A percentile compares a stretch with the other conserved stretches of the same genome.
phyloP scores from a whole-genome alignment of 2,888 invertebrate genomes.

The Melikaiella ostensackeni region DNA sequence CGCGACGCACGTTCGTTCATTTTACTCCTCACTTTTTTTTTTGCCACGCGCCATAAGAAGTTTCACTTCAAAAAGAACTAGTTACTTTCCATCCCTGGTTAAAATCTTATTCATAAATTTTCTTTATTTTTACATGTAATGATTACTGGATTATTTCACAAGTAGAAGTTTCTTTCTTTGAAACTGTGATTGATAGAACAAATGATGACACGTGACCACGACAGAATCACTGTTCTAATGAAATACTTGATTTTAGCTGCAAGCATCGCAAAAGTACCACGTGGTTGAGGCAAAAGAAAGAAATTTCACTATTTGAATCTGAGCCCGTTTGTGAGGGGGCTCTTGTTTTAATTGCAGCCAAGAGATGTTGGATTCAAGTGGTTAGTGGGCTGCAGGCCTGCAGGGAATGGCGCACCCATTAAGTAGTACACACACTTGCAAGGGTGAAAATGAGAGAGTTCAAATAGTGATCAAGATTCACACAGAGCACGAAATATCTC shows the following conservation, averaged over 20 bases:
- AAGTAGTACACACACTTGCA: slow-evolving; percentile 17
- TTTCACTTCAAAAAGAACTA: too few species aligned
- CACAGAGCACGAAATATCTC: background rate
- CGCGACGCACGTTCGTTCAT: too few species aligned
- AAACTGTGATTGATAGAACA: background rate
- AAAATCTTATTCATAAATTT: too few species aligned
- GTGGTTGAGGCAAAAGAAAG: slow-evolving; percentile 3
- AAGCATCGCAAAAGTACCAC: background rate
- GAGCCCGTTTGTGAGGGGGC: background rate
- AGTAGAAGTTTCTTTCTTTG: too few species aligned
- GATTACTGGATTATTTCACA: too few species aligned
- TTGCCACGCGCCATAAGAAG: too few species aligned
- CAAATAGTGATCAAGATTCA: slow-evolving; percentile 34
- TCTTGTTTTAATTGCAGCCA: slow-evolving; percentile 36
- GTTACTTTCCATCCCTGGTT: too few species aligned
- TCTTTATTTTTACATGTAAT: too few species aligned
- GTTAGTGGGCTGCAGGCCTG: slow-evolving; percentile 26
- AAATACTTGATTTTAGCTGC: slow-evolving; percentile 21
- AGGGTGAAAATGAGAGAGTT: slow-evolving; percentile 43
- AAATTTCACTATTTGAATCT: slow-evolving; percentile 23
- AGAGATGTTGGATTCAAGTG: slow-evolving; percentile 35
- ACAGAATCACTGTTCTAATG: background rate
- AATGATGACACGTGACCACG: background rate
- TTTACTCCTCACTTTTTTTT: too few species aligned
- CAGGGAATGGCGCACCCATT: slow-evolving; percentile 38